Base-by-base conservation (phyloP, 1,140 invertebrate species). In the Zaprionus africanus region DNA sequence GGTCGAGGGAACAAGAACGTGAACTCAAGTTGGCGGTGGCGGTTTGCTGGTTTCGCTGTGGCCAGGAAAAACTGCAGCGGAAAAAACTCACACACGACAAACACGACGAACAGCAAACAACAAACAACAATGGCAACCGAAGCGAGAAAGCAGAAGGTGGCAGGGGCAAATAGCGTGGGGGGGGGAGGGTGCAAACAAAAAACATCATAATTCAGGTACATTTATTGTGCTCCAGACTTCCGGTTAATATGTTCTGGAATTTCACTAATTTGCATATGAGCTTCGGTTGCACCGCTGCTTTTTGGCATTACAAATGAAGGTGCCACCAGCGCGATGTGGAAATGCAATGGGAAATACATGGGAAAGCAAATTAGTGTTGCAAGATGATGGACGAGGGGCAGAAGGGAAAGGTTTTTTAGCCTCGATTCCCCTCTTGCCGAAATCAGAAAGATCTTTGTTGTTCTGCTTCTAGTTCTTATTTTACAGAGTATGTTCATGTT, bases 151-250 rank as follows among this genome's bases (percentile, higher is more conserved):
- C 41, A 46, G n/a, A 17, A 54, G 36, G 13, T 38, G n/a, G 41
- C 5, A 43, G 15, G 5, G n/a, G 7, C 2, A 7, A 17, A 2
- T 1, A 4, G 15, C 1, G n/a, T n/a, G 2, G 2, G 5, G 5
- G n/a, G 41, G n/a, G 5, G 13, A 1, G 41, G 41, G n/a, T 19
- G 41, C 41, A 46, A 17, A 46, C 41, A 46, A 36, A 38, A 38
- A 79, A 90, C 71, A 88, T 90, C 78, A 87, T 87, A 87, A 84
- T 81, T 87, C 78, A 87, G 84, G 79, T 82, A 73, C 76, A 84
- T 88, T 87, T 87, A 79, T 79, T 88, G 78, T 77, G 78, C 66
- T 76, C 54, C 77, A 80, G 80, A 88, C 84, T 84, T 88, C 85
- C 85, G 85, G 70, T 85, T 73, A 79, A 81, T 73, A 58, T 81